phyloP scores from a whole-genome alignment of 2,113 vertebrate species.

The Microcebus murinus region DNA sequence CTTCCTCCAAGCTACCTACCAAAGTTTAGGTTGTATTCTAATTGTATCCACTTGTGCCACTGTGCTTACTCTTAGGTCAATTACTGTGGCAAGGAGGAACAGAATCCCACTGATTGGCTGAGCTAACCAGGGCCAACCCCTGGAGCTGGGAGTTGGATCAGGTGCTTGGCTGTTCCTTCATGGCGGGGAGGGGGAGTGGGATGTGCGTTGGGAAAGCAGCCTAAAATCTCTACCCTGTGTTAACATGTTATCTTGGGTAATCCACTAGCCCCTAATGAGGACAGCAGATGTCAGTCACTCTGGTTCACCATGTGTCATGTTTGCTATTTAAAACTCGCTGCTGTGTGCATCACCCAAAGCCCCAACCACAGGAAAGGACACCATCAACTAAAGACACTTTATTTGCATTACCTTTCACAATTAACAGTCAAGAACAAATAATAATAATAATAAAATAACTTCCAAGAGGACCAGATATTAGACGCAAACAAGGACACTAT shows the following conservation, averaged over 20 bases:
- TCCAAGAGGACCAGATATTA: background rate
- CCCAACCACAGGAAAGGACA: background rate
- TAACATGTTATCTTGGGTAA: background rate
- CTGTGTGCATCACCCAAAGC: background rate
- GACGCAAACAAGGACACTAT: background rate
- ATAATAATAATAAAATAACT: conserved; percentile 44
- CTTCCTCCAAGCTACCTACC: background rate
- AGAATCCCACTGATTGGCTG: background rate
- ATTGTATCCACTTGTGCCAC: background rate
- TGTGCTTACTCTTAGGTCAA: background rate
- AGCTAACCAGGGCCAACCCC: background rate
- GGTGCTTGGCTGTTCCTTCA: background rate
- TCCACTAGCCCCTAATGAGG: background rate
- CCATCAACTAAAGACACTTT: conserved; percentile 48
- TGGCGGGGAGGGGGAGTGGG: background rate
- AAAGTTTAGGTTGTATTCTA: background rate
- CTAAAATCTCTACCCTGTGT: background rate
- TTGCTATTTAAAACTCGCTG: background rate
- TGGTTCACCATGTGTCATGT: background rate
- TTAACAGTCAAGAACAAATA: conserved; percentile 43
- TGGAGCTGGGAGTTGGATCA: background rate
- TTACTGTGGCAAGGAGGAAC: background rate
- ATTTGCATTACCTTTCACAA: conserved; percentile 53
- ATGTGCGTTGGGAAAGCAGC: background rate
- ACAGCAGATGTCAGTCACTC: background rate